Conservation (phyloP, 2,888 invertebrate genomes). For the Sialis lutaria region DNA sequence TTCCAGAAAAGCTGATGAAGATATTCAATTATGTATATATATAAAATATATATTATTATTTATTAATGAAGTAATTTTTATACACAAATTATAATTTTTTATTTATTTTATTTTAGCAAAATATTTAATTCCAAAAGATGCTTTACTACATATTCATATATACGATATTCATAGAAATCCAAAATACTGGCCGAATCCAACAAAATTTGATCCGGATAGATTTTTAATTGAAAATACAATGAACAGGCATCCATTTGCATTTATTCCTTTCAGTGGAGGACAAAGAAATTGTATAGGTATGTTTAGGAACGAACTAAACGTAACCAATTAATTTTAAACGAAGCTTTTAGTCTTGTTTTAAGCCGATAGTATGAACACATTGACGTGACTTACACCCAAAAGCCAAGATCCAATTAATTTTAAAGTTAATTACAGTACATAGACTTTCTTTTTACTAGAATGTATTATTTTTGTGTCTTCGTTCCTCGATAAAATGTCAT, state of each 20-base stretch:
- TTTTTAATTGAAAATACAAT: not conserved
- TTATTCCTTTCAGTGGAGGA: slow-evolving; percentile 4
- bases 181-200: slow-evolving; percentile 3
- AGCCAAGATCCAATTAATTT: no score
- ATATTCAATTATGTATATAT: not conserved
- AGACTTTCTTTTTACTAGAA: no score
- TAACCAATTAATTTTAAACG: no score
- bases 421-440: no score
- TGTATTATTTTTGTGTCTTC: no score
- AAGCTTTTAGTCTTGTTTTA: no score
- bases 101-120: not conserved
- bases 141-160: not conserved
- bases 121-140: slow-evolving; percentile 12
- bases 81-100: not conserved
- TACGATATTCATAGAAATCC: slow-evolving; percentile 4
- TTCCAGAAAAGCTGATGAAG: not conserved
- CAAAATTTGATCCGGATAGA: slow-evolving; percentile 4
- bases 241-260: slow-evolving; percentile 4
- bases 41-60: no score
- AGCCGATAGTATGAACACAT: no score
- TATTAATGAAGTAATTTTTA: no score
- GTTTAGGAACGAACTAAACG: not conserved
- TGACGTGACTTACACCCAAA: no score
- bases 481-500: no score
- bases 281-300: slow-evolving; percentile 4